phyloP scores from a whole-genome alignment of 2,888 invertebrate genomes.

The Schizotus pectinicornis region DNA sequence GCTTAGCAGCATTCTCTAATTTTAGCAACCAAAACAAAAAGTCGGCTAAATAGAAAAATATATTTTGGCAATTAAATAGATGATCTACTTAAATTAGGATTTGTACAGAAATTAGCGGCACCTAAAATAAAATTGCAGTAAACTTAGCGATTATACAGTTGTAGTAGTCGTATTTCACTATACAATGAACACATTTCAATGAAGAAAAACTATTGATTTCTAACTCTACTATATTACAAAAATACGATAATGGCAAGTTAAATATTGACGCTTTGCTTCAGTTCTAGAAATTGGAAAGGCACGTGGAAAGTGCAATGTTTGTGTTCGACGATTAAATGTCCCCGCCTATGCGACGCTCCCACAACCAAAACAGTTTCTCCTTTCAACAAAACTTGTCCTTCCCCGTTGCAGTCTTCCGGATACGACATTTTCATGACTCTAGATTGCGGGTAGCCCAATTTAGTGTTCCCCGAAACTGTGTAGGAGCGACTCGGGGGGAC shows the following conservation, averaged over 20 bases:
- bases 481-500: conserved; percentile 90
- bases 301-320: conserved; percentile 74
- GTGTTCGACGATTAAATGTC: conserved; percentile 87
- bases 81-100: conserved; percentile 14
- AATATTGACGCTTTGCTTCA: conserved; percentile 63
- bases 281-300: conserved; percentile 83
- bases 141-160: conserved; percentile 7
- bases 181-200: conserved; percentile 24
- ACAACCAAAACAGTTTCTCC: conserved; percentile 89
- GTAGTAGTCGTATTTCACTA: conserved; percentile 20
- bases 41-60: neutral
- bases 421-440: conserved; percentile 90
- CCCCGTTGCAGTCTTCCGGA: conserved; percentile 64
- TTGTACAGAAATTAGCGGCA: conserved; percentile 18
- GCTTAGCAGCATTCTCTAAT: too few species aligned
- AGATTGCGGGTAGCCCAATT: conserved; percentile 91
- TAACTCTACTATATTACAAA: conserved; percentile 22
- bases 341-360: conserved; percentile 84
- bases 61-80: neutral
- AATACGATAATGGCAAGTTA: conserved; percentile 39
- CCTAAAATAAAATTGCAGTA: conserved; percentile 18
- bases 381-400: conserved; percentile 72
- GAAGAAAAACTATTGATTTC: conserved; percentile 15
- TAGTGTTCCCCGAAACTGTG: conserved; percentile 88
- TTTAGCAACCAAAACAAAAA: too few species aligned